Base-by-base conservation (phyloP, 2,113 vertebrate species). In the Tympanuchus pallidicinctus region DNA sequence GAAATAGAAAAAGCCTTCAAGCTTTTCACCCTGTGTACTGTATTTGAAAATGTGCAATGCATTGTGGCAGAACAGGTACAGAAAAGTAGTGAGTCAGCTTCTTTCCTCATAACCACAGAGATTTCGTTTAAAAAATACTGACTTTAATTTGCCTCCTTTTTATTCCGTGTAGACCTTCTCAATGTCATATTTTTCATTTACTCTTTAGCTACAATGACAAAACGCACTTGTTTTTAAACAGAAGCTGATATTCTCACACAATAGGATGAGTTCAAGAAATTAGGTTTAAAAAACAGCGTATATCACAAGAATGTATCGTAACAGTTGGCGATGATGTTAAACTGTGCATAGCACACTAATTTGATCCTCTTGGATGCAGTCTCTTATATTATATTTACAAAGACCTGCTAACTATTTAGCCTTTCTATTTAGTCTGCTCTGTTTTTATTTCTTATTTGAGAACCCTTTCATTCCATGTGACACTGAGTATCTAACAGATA, bases 81-180 rank as follows among this genome's bases (percentile, higher is more conserved):
- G 59, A 88, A 88, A 89, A 93, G 70, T 13, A 79, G n/a, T 82
- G 48, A 86, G 50, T 74, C 59, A 91, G 36, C 16, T 50, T 86
- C 52, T 90, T 92, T 82, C 81, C 60, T 91, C 50, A 73, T 77
- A 63, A 64, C 63, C 69, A 56, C 25, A 34, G 45, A 27, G 6
- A 63, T 90, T 72, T 32, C 50, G 48, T 70, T 50, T 65, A 59
- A 89, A 63, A 38, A 63, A 6, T 3, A 47, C 83, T 75, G 64
- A 60, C 8, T 81, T 88, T 64, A 42, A n/a, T 80, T 90, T 86
- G 36, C 18, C 25, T 60, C 75, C 21, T 60, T 21, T 34, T 57
- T 59, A 63, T 50, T 24, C 36, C 67, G 19, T 70, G 15, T 85
- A 91, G 64, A 77, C 30, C 36, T 89, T 73, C 70, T 74, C 30